A percentile compares a stretch with the other conserved stretches of the same genome.
Evolutionary conservation across 2,113 vertebrate species (phyloP).

Genomic region (Physeter macrocephalus): DNA sequence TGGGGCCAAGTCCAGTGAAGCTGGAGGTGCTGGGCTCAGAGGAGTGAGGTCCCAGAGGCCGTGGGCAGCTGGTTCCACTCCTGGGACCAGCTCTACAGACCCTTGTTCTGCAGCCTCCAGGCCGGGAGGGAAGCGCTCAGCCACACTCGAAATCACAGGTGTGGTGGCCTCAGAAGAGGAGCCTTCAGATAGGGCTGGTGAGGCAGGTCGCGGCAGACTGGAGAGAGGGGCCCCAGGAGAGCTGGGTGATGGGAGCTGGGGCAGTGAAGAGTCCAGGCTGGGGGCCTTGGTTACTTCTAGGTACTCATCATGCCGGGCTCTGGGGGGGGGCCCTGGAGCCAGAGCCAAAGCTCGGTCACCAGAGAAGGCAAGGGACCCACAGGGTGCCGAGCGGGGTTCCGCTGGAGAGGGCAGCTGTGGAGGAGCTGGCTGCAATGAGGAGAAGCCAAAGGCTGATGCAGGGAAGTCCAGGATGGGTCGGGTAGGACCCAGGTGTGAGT

Average conservation of each 20-base stretch:
- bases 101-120: conserved; percentile 65
- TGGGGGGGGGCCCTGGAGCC: conserved; percentile 73
- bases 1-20: conserved; percentile 77
- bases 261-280: conserved; percentile 79
- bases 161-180: conserved; percentile 79
- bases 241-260: conserved; percentile 81
- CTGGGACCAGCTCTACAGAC: conserved; percentile 47
- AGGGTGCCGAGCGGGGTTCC: conserved; percentile 72
- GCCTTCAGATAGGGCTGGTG: conserved; percentile 79
- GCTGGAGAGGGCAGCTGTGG: conserved; percentile 65
- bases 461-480: conserved; percentile 77
- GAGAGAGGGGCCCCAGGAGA: conserved; percentile 78
- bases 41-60: conserved; percentile 85
- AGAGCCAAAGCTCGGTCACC: conserved; percentile 82
- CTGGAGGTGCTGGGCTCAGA: conserved; percentile 81
- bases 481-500: conserved; percentile 42
- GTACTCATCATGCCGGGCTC: conserved; percentile 87
- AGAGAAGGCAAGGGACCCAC: conserved; percentile 86
- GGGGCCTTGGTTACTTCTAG: conserved; percentile 91
- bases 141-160: conserved; percentile 69
- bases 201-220: conserved; percentile 72
- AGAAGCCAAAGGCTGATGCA: conserved; percentile 82
- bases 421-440: conserved; percentile 69
- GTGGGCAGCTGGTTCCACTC: conserved; percentile 62
- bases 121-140: conserved; percentile 72